Evolutionary conservation across 2,888 invertebrate species (phyloP).

Genomic region (Platypus cylindrus): DNA sequence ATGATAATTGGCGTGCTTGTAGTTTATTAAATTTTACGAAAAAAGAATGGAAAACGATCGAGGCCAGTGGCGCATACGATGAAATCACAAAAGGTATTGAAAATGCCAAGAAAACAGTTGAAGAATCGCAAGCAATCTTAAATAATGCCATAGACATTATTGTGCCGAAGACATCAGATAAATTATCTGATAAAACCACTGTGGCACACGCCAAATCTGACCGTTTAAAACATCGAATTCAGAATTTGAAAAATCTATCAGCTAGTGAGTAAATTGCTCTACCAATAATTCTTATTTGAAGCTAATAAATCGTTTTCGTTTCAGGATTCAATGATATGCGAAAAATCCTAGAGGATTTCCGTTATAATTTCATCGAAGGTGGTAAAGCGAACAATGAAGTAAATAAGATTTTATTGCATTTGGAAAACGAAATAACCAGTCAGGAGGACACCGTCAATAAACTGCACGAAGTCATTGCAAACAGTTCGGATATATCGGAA

Average conservation of each 20-base stretch:
- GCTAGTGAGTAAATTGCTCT: constrained; percentile 16
- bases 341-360: constrained; percentile 36
- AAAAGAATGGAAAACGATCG: constrained; percentile 47
- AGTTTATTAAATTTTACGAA: constrained; percentile 29
- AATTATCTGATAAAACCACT: constrained; percentile 39
- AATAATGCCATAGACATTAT: constrained; percentile 28
- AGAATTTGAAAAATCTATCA: constrained; percentile 23
- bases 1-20: constrained; percentile 4
- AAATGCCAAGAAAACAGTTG: constrained; percentile 49
- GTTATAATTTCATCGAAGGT: constrained; percentile 36
- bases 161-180: constrained; percentile 31
- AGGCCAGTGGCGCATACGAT: constrained; percentile 54
- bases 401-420: constrained; percentile 19
- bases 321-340: constrained; percentile 21
- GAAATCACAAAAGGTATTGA: constrained; percentile 61
- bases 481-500: constrained; percentile 22
- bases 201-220: constrained; percentile 44
- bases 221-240: constrained; percentile 38
- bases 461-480: constrained; percentile 18
- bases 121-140: constrained; percentile 38
- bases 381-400: constrained; percentile 25
- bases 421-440: constrained; percentile 19
- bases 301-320: constrained; percentile 10
- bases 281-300: background rate
- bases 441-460: constrained; percentile 16